Conservation (phyloP, 2,797 vertebrate species). For the Schizopygopsis pylzovi region DNA sequence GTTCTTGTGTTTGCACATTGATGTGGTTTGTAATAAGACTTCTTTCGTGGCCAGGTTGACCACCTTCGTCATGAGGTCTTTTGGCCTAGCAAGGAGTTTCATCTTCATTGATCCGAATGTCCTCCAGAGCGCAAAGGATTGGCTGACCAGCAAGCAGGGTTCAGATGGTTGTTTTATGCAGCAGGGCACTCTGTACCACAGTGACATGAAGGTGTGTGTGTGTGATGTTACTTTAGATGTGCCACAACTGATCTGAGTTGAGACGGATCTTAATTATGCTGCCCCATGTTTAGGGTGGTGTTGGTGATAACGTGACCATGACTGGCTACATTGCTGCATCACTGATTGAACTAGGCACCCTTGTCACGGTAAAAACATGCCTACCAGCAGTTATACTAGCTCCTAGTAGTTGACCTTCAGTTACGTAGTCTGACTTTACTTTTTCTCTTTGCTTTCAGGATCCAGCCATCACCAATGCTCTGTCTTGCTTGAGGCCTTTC, state of each 20-base stretch:
- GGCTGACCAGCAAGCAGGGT: conserved; percentile 74
- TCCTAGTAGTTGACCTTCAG: background rate
- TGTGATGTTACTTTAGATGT: too few relatives aligned
- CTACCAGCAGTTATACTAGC: too few relatives aligned
- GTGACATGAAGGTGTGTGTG: conserved; percentile 78
- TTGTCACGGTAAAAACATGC: conserved; percentile 1
- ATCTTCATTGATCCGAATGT: conserved; percentile 79
- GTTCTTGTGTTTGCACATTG: too few relatives aligned
- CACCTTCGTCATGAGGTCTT: conserved; percentile 84
- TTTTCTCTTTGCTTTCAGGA: background rate
- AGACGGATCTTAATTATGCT: background rate
- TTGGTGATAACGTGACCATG: conserved; percentile 60
- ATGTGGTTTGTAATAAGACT: background rate
- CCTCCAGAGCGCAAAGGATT: conserved; percentile 70
- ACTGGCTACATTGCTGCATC: conserved; percentile 58
- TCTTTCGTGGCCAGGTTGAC: conserved; percentile 77
- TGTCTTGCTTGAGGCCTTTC: background rate
- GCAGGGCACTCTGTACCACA: conserved; percentile 79
- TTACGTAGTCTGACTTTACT: background rate
- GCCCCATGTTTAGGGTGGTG: conserved; percentile 54
- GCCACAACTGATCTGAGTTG: background rate
- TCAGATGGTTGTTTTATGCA: conserved; percentile 77
- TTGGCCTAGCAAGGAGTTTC: conserved; percentile 76
- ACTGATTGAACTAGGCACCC: conserved; percentile 46
- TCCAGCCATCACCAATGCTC: background rate